These are phyloP conservation scores for Tenualosa thibaudeaui DNA, from an alignment of 2,797 vertebrate species.

Conservation along the genomic window DNA sequence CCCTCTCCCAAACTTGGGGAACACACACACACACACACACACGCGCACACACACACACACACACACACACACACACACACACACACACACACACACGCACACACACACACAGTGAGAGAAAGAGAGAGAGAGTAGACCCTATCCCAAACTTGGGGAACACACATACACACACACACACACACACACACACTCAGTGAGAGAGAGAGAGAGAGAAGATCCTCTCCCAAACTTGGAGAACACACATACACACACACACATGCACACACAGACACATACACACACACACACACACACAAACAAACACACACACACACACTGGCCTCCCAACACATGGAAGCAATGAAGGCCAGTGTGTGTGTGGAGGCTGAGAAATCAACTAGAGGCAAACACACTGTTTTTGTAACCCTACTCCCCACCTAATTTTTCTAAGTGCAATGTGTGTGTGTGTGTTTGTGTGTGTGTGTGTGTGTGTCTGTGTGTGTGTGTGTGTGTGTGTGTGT, in stretches of 20 bases:
- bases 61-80: no score
- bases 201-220: no score
- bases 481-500: background rate
- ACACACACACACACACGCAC: no score
- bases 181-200: background rate
- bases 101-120: no score
- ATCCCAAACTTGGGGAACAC: no score
- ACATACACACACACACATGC: no score
- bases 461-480: background rate
- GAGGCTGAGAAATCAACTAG: background rate
- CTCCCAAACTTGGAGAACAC: no score
- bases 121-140: no score
- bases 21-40: no score
- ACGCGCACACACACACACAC: no score
- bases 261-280: background rate
- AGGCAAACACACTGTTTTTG: conserved; percentile 37
- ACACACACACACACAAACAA: conserved; percentile 5
- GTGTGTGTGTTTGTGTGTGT: conserved; percentile 5
- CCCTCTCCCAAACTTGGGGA: no score
- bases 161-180: no score
- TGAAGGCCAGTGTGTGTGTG: conserved; percentile 18
- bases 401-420: conserved; percentile 34
- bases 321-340: conserved; percentile 33
- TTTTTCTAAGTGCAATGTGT: conserved; percentile 33
- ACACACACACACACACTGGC: background rate